Conservation (phyloP, 2,888 invertebrate genomes). For the Pinctada fucata region DNA sequence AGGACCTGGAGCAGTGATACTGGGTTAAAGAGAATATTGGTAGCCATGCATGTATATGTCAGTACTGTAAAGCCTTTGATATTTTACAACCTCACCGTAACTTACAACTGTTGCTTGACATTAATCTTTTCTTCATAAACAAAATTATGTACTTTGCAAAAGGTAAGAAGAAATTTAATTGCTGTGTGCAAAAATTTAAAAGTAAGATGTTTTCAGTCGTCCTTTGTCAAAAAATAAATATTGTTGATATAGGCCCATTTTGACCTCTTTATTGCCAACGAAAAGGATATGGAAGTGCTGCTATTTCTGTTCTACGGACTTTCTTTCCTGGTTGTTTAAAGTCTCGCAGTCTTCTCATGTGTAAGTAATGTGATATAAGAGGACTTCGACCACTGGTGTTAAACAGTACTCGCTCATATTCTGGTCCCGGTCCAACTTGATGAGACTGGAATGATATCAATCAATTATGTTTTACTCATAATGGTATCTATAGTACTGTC, state of each 20-base stretch:
- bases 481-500: neutral
- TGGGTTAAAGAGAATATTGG: slow-evolving; percentile 42
- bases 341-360: slow-evolving; percentile 67
- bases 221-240: too few relatives aligned
- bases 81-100: too few relatives aligned
- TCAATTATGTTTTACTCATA: neutral
- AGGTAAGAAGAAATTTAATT: too few relatives aligned
- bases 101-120: too few relatives aligned
- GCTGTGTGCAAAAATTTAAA: too few relatives aligned
- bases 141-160: too few relatives aligned
- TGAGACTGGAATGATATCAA: slow-evolving; percentile 64
- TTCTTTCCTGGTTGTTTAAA: slow-evolving; percentile 65
- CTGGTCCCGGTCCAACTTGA: slow-evolving; percentile 72
- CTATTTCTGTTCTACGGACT: slow-evolving; percentile 70
- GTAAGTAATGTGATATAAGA: slow-evolving; percentile 73
- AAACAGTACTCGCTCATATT: slow-evolving; percentile 72
- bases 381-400: slow-evolving; percentile 74
- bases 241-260: too few relatives aligned
- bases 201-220: too few relatives aligned
- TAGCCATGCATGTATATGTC: too few relatives aligned
- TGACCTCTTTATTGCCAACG: too few relatives aligned
- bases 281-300: slow-evolving; percentile 69
- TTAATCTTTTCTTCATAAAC: too few relatives aligned
- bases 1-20: slow-evolving; percentile 57
- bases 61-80: too few relatives aligned